Base-by-base conservation (phyloP, 1,140 invertebrate species). In the Rhagoletis zephyria region DNA sequence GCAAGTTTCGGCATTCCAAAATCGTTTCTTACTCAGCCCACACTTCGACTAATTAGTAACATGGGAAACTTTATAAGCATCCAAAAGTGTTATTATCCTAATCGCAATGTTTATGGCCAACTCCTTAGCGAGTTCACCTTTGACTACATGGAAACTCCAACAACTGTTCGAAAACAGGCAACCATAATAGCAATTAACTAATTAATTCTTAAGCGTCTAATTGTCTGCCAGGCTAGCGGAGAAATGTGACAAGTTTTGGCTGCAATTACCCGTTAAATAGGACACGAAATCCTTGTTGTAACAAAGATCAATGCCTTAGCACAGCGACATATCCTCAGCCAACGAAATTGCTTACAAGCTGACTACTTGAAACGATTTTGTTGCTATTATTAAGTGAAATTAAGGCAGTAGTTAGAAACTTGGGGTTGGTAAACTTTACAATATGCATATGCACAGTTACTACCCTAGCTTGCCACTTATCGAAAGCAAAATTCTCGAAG, bases 311-410 rank as follows among this genome's bases (percentile, higher is more conserved):
- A 81, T n/a, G 12, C 16, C 9, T 81, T 10, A 56, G 51, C 51
- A 56, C 30, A 30, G 30, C 30, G 30, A 30, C 30, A 1, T 48
- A n/a, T 16, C 10, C 40, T 3, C 10, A n/a, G 45, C 30, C 12
- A 5, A 19, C 4, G 30, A 67, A 81, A 19, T 81, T 19, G 16
- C 42, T 56, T n/a, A 81, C 30, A 81, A 74, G 6, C 42, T 74
- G 40, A 40, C 30, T 48, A 56, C 74, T 56, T 19, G 4, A 81
- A 81, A 81, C 74, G 48, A 81, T 81, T 81, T 81, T 81, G 74
- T 81, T 81, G 74, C 45, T 56, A 19, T 81, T 81, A 81, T 81
- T 81, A 81, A 81, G 14, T 81, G n/a, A 56, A 81, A 48, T 74
- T 74, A 10, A 19, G 51, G 7, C 16, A 56, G 16, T 74, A 10